phyloP scores from a whole-genome alignment of 2,113 vertebrate genomes.

The Proterorhinus semilunaris region DNA sequence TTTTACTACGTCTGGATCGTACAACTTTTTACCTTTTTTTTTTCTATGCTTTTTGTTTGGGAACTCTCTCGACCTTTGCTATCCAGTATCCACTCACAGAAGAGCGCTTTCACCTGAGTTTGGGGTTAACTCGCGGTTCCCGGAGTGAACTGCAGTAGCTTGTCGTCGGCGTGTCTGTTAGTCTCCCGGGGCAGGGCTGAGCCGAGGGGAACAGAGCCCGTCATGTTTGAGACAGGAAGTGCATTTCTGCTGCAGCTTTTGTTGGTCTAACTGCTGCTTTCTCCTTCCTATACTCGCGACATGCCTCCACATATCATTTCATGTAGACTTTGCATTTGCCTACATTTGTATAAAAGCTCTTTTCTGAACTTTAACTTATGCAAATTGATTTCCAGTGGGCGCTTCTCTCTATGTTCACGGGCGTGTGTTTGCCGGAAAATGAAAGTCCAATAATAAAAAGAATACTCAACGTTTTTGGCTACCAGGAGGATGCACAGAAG shows the following conservation, averaged over 20 bases:
- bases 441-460: conserved; percentile 11
- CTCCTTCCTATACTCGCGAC: conserved; percentile 10
- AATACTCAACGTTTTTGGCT: conserved; percentile 13
- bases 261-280: conserved; percentile 10
- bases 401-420: neutral
- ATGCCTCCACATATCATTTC: neutral
- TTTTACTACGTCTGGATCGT: too few species aligned
- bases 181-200: conserved; percentile 47
- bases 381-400: neutral
- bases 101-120: conserved; percentile 39
- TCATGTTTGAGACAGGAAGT: conserved; percentile 65
- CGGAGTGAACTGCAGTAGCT: conserved; percentile 36
- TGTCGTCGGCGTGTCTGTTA: conserved; percentile 50
- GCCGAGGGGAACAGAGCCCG: conserved; percentile 36
- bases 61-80: too few species aligned
- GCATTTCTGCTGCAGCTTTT: conserved; percentile 24
- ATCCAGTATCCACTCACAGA: conserved; percentile 11
- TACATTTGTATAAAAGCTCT: neutral
- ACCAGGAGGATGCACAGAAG: conserved; percentile 18
- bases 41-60: too few species aligned
- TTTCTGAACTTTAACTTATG: neutral
- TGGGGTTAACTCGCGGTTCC: neutral
- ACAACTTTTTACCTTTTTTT: too few species aligned
- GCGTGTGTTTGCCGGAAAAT: neutral
- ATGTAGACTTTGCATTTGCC: neutral